Evolutionary conservation across 2,113 vertebrate genomes (phyloP), one percentile per base, ranked within the genome.

Genomic region (Athene noctua): DNA sequence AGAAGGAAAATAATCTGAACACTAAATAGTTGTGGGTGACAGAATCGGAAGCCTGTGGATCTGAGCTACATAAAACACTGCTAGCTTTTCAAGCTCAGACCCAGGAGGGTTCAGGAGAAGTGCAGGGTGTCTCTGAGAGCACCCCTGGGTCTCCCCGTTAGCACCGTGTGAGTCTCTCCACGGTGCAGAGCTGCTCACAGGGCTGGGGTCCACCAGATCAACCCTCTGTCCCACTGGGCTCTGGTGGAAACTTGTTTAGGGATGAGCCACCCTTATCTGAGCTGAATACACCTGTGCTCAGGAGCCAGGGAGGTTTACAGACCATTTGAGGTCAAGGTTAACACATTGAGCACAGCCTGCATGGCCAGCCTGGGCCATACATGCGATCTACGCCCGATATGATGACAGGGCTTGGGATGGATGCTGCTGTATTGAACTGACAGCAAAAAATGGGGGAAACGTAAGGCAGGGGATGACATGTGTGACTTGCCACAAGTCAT

Each of bases 371-470:
- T 25, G 40, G 63, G 29, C 71, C 23, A 12, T 26, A 25, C 12
- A 6, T 20, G 25, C 0, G 0, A 18, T 20, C 38, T 38, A 27
- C 44, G 30, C 8, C 44, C 3, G 0, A 46, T n/a, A 36, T 38
- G 34, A 38, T 18, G 46, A 3, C 44, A 73, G 13, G 32, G 16
- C 44, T 58, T 44, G 52, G 52, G n/a, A 40, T 71, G 59, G 75
- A 16, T 14, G 34, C 13, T 54, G 34, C 34, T 54, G 20, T 66
- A 6, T 54, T 14, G 27, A 58, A 20, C 34, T 14, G 20, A 30
- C 1, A 46, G 11, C 34, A 54, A 59, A 68, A 70, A 63, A 19
- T 17, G 55, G 23, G 44, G 49, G 62, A 55, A 82, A 63, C 2
- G 4, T 29, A 25, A 63, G 15, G 22, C 17, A 55, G 10, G 47